Conservation (phyloP, 2,797 vertebrate species). For the Enteromius afrohamiltoni region DNA sequence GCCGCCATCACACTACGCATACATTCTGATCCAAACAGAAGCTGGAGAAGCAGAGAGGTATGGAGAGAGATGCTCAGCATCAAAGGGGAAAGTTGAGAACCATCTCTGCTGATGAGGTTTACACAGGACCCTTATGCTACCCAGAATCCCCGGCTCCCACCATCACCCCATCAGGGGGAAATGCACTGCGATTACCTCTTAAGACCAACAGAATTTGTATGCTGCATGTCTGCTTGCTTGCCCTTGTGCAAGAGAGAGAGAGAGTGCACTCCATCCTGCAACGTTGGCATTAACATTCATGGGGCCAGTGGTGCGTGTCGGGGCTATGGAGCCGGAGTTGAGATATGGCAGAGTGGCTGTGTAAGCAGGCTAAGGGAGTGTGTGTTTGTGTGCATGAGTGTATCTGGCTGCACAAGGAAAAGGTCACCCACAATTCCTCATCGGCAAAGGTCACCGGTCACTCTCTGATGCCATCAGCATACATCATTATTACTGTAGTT, state of each 20-base stretch:
- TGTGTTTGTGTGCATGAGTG: slow-evolving; percentile 32
- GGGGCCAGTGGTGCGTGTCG: slow-evolving; percentile 77
- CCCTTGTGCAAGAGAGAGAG: not conserved
- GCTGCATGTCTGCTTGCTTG: slow-evolving; percentile 5
- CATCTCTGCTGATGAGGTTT: slow-evolving; percentile 28
- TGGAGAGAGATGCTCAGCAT: slow-evolving; percentile 9
- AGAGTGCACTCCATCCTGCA: not conserved
- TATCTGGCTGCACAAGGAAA: slow-evolving; percentile 49
- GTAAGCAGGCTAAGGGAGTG: slow-evolving; percentile 20
- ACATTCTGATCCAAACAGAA: slow-evolving; percentile 68
- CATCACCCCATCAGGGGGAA: slow-evolving; percentile 36
- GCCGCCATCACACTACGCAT: slow-evolving; percentile 70
- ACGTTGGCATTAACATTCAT: slow-evolving; percentile 80
- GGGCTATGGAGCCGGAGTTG: slow-evolving; percentile 67
- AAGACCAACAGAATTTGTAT: slow-evolving; percentile 43
- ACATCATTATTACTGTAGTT: slow-evolving; percentile 77
- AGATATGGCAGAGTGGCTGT: slow-evolving; percentile 57
- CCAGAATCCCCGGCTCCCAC: not conserved
- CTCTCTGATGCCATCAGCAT: slow-evolving; percentile 66
- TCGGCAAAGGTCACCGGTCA: slow-evolving; percentile 77
- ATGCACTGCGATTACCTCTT: slow-evolving; percentile 34
- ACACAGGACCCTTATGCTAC: slow-evolving; percentile 7
- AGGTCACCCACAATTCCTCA: slow-evolving; percentile 70
- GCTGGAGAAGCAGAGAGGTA: not conserved
- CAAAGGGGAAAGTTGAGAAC: slow-evolving; percentile 46